Base-by-base conservation (phyloP, 1,140 invertebrate species). In the Drosophila novamexicana region DNA sequence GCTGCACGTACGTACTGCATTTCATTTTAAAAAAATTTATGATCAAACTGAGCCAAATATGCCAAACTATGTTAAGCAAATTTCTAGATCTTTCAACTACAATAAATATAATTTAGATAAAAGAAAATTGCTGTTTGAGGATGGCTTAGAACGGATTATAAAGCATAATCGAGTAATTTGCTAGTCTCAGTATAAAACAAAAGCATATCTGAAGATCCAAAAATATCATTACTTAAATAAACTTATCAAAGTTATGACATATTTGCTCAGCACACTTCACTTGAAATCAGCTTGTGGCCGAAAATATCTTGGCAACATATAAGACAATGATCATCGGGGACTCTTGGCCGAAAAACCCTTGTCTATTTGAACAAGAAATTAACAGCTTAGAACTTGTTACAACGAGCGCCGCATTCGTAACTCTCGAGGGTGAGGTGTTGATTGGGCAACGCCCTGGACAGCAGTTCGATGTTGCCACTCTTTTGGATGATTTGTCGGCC, bases 381-480 rank as follows among this genome's bases (percentile, higher is more conserved):
- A 86, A 88, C 83, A 81, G 69, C 69, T 56, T 54, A 61, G 52
- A 79, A 86, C 82, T 86, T 86, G 79, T 86, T 86, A 84, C 69
- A 78, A 63, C 52, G n/a, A 49, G 52, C 50, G 39, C 56, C 47
- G 32, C 49, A 59, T 39, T 34, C 29, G 47, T 39, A 44, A 52
- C 32, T 29, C 37, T 69, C 36, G 39, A 37, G 57, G 63, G 47
- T 40, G 53, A 82, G 84, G 84, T 88, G 83, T 88, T 88, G 84
- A 88, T 88, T 88, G 84, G 83, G 84, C 83, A 88, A 88, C 83
- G 83, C 84, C 83, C 82, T 77, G 79, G 68, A 76, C 70, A 67
- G 52, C 64, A 66, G 32, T 42, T 4, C 58, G 29, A 67, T 73
- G 74, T 62, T 75, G 59, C 44, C 57, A 40, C 56, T 16, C n/a